Evolutionary conservation across 1,140 invertebrate genomes (phyloP).

Genomic region (Prorops nasuta): DNA sequence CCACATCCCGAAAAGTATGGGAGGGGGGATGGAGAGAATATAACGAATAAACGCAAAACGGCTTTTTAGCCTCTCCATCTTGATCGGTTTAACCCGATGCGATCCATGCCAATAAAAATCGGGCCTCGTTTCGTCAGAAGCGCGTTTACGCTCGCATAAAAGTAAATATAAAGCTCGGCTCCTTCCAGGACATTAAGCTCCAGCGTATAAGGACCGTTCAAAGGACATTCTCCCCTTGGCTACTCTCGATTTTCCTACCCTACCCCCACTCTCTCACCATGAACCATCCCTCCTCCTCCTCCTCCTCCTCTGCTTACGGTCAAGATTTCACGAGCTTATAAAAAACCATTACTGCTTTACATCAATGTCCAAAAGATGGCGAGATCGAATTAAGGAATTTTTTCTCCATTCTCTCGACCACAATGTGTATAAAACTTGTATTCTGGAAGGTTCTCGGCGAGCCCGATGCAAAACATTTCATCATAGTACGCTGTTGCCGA

Average conservation of each 20-base stretch:
- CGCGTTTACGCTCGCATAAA: conserved; percentile 50
- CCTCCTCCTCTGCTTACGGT: too few relatives aligned
- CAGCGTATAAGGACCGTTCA: conserved; percentile 4
- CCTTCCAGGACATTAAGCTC: conserved; percentile 47
- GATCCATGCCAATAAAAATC: conserved; percentile 49
- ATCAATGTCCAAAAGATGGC: too few relatives aligned
- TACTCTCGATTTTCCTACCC: conserved; percentile 3
- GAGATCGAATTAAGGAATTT: too few relatives aligned
- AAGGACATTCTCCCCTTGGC: too few relatives aligned
- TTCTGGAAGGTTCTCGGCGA: too few relatives aligned
- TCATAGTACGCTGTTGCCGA: conserved; percentile 4
- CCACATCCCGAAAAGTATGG: conserved; percentile 23
- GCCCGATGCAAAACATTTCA: background rate
- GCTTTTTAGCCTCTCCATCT: conserved; percentile 53
- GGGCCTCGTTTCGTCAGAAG: conserved; percentile 25
- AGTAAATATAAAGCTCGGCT: conserved; percentile 53
- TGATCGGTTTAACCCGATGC: conserved; percentile 52
- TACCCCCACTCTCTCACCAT: background rate
- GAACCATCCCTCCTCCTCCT: background rate
- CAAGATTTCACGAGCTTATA: too few relatives aligned
- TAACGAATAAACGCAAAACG: conserved; percentile 45
- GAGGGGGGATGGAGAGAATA: conserved; percentile 22
- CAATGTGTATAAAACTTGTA: too few relatives aligned
- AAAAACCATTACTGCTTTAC: too few relatives aligned
- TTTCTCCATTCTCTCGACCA: too few relatives aligned